phyloP scores from a whole-genome alignment of 2,113 vertebrate genomes.

The Colius striatus region DNA sequence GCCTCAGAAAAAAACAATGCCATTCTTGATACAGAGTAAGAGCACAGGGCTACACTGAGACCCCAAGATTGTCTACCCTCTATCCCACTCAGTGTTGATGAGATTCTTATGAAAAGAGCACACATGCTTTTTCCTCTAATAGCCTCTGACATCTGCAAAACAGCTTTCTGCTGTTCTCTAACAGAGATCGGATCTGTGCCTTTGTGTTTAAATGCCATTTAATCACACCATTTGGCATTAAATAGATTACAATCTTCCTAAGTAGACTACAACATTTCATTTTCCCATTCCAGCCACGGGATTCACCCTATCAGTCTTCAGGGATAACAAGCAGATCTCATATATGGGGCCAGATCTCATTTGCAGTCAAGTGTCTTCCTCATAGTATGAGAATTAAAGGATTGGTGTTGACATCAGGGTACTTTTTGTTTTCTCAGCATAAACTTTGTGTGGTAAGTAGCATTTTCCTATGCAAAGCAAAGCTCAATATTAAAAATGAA shows the following conservation, averaged over 20 bases:
- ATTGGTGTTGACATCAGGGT: not conserved
- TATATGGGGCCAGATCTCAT: not conserved
- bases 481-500: not conserved
- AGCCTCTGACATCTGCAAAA: not conserved
- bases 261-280: not conserved
- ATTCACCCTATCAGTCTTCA: not conserved
- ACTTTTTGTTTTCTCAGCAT: not conserved
- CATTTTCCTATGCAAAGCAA: not conserved
- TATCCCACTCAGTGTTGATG: not conserved
- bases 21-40: not conserved
- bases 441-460: not conserved
- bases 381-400: not conserved
- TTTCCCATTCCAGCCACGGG: not conserved
- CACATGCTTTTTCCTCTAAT: not conserved
- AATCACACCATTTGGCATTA: not conserved
- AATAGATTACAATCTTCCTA: not conserved
- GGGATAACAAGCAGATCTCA: not conserved
- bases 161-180: not conserved
- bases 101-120: not conserved
- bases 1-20: not conserved
- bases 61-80: not conserved
- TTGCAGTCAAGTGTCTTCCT: not conserved
- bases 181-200: not conserved
- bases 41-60: not conserved
- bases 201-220: not conserved